Base-by-base conservation (phyloP, 2,888 invertebrate species). In the Loripinus fragilis region DNA sequence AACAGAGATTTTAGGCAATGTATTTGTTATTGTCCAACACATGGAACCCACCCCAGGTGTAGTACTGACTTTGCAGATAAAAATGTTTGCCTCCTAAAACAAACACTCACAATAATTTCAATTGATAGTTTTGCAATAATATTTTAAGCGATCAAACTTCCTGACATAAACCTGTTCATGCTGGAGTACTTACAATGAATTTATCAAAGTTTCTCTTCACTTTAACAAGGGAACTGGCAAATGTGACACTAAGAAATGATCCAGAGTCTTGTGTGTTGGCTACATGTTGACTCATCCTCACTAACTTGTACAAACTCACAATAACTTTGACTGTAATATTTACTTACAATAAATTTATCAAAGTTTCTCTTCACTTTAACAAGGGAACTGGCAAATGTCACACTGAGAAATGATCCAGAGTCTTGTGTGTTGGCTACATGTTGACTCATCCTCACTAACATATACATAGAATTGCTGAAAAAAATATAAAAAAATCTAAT, bases 301-400 rank as follows among this genome's bases (percentile, higher is more conserved):
- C 98, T 91, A 99, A 95, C 81, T 98, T 97, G 88, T 98, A 97
- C 95, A 99, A n/a, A n/a, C n/a, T n/a, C n/a, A n/a, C n/a, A n/a
- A n/a, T n/a, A n/a, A n/a, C n/a, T n/a, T n/a, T n/a, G n/a, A 41
- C 41, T 41, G 41, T 41, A 20, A n/a, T n/a, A n/a, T n/a, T n/a
- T n/a, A 91, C 93, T 90, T 87, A 94, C 95, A 96, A 99, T 97
- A 88, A 97, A 97, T 88, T 96, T 96, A 94, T 99, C 99, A 91
- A 99, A 97, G 90, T 96, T 96, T 35, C 98, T 94, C 93, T 98
- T 98, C 41, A 97, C 96, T 93, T 97, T 97, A 30, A 98, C 96
- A 70, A 98, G 94, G 68, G 97, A 96, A 23, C 96, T 97, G 15
- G 97, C 98, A 91, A 97, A 97, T 12, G 97, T 96, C 95, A 97